Percentiles rank a stretch among this genome's conserved stretches.
These are phyloP conservation scores for Tetheella fluctuosa DNA, from an alignment of 2,888 invertebrate species.

Conservation along the genomic window DNA sequence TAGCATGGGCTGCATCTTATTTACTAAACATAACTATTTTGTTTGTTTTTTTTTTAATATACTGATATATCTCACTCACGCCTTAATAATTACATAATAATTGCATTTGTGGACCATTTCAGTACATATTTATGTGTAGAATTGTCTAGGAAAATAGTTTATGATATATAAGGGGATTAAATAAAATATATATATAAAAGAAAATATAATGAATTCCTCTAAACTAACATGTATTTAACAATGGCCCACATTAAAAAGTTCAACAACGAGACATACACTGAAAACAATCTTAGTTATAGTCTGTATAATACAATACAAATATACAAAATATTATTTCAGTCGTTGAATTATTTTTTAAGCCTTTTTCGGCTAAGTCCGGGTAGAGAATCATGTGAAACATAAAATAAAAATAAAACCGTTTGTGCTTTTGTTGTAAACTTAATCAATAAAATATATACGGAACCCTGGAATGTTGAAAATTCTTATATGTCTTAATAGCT, in stretches of 20 bases:
- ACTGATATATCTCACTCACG: slow-evolving; percentile 71
- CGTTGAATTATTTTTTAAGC: slow-evolving; percentile 50
- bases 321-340: slow-evolving; percentile 73
- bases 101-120: slow-evolving; percentile 55
- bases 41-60: slow-evolving; percentile 33
- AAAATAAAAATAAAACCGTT: slow-evolving; percentile 35
- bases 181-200: not conserved
- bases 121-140: slow-evolving; percentile 22
- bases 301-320: slow-evolving; percentile 63
- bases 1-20: slow-evolving; percentile 57
- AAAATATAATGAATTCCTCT: not conserved
- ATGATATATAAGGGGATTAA: slow-evolving; percentile 15
- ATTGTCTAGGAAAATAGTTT: slow-evolving; percentile 36
- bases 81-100: slow-evolving; percentile 52
- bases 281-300: slow-evolving; percentile 47
- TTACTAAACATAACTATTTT: slow-evolving; percentile 52
- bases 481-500: slow-evolving; percentile 67
- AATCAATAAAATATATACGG: slow-evolving; percentile 50
- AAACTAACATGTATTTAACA: slow-evolving; percentile 17
- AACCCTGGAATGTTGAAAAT: slow-evolving; percentile 80
- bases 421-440: slow-evolving; percentile 66
- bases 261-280: slow-evolving; percentile 39
- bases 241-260: slow-evolving; percentile 52
- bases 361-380: slow-evolving; percentile 11
- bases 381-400: slow-evolving; percentile 21